Conservation (phyloP, 2,797 vertebrate species). For the Babyrousa celebensis region DNA sequence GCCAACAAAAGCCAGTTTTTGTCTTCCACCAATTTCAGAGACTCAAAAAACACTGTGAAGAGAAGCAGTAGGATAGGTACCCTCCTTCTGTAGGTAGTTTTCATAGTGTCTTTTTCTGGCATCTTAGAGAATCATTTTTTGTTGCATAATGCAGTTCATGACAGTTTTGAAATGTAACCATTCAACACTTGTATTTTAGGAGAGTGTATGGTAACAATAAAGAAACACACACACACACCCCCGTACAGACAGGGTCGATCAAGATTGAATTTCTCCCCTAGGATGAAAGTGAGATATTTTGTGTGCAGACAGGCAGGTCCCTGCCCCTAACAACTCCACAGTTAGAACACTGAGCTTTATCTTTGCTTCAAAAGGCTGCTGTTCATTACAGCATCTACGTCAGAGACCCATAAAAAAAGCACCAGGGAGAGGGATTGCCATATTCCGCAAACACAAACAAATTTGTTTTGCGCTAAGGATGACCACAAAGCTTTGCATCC, state of each 20-base stretch:
- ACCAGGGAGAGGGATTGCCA: constrained; percentile 80
- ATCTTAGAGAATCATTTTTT: constrained; percentile 39
- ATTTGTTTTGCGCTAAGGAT: constrained; percentile 88
- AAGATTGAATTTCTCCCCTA: constrained; percentile 2
- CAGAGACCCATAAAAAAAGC: constrained; percentile 84
- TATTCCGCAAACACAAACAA: constrained; percentile 88
- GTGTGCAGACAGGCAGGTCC: constrained; percentile 67
- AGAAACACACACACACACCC: background rate
- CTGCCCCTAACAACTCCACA: constrained; percentile 81
- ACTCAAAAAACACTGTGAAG: background rate
- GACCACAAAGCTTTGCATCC: constrained; percentile 85
- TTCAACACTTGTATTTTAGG: constrained; percentile 26
- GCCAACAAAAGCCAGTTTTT: background rate
- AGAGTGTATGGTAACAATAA: background rate
- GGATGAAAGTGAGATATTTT: constrained; percentile 34
- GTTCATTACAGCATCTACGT: constrained; percentile 86
- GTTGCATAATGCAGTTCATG: background rate
- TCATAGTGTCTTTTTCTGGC: background rate
- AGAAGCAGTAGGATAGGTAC: too few relatives aligned
- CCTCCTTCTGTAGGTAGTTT: background rate
- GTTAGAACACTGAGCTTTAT: constrained; percentile 83
- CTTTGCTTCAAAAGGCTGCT: constrained; percentile 85
- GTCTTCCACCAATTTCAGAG: constrained; percentile 1
- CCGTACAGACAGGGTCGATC: background rate
- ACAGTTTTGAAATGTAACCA: constrained; percentile 26